Conservation (phyloP, 2,888 invertebrate species). For the Ashinkailepas kermadecensis region DNA sequence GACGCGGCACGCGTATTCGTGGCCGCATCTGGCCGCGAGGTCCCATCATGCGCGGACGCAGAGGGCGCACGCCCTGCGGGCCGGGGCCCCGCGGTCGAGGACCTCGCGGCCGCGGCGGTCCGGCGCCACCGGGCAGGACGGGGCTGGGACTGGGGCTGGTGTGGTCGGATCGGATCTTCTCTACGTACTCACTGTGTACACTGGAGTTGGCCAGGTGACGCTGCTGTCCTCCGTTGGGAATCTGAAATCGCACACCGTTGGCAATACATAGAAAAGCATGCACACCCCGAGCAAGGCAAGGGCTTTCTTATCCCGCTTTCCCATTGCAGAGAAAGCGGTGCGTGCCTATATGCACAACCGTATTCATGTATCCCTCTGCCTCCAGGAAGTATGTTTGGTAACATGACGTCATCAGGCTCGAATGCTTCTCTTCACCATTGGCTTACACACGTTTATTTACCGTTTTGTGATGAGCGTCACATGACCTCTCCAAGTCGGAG, state of each 20-base stretch:
- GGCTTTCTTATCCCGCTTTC: no score
- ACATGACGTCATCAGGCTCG: no score
- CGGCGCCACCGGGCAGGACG: background rate
- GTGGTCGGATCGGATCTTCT: background rate
- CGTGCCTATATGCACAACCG: no score
- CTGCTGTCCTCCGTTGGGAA: background rate
- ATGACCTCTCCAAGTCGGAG: no score
- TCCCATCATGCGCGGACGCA: conserved; percentile 33
- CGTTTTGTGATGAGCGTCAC: no score
- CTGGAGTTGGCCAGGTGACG: background rate
- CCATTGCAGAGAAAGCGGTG: no score
- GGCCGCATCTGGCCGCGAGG: conserved; percentile 30
- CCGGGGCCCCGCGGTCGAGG: conserved; percentile 1
- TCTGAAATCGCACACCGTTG: background rate
- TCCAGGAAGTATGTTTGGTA: no score
- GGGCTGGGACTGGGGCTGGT: background rate
- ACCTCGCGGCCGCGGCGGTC: background rate
- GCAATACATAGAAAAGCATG: no score
- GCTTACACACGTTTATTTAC: no score
- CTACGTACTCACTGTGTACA: background rate
- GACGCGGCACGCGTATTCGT: background rate
- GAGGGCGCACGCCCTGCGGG: conserved; percentile 29
- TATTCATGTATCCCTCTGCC: no score
- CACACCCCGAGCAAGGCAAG: no score
- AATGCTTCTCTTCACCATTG: no score